Base-by-base conservation (phyloP, 2,797 vertebrate species). In the Tokudaia muenninki region DNA sequence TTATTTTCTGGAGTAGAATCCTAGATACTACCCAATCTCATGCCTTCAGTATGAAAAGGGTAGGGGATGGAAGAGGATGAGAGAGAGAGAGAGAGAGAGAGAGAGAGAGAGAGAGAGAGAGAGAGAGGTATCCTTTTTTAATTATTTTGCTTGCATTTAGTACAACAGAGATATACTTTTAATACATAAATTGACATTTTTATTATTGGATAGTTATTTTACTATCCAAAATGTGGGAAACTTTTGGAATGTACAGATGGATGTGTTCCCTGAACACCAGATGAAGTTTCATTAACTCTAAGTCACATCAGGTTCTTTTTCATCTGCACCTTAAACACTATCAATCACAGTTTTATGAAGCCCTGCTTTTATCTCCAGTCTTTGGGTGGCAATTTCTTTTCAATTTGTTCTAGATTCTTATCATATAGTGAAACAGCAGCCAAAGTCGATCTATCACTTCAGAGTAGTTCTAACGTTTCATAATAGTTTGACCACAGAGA, bases 321-420 rank as follows among this genome's bases (percentile, higher is more conserved):
- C 2, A 26, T 63, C 26, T 50, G 5, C 16, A 41, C 92, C 77
- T 92, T 96, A 93, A 87, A 26, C 26, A 74, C 84, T 90, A 95
- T 81, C 59, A 94, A 67, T 94, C 88, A 93, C 0, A 94, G 41
- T 52, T 94, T 96, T 96, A 94, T 91, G 55, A 87, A 94, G 61
- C 26, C 41, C 90, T 63, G 50, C 22, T 80, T 95, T 97, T 91
- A 87, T 95, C 72, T 93, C 24, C 9, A 96, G 78, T 9, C 12
- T 92, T 94, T 87, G n/a, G 12, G 7, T 81, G 83, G 50, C 78
- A 96, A 84, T 92, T 96, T 95, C 4, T 93, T 92, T 94, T 78
- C 47, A 72, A 96, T 86, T 93, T 91, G 65, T 8, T 50, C 55
- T 92, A 82, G 92, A 88, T 95, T 90, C 79, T 63, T 88, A 88